These are phyloP conservation scores for Tanypteryx hageni DNA, from an alignment of 2,888 invertebrate species.

Conservation along the genomic window DNA sequence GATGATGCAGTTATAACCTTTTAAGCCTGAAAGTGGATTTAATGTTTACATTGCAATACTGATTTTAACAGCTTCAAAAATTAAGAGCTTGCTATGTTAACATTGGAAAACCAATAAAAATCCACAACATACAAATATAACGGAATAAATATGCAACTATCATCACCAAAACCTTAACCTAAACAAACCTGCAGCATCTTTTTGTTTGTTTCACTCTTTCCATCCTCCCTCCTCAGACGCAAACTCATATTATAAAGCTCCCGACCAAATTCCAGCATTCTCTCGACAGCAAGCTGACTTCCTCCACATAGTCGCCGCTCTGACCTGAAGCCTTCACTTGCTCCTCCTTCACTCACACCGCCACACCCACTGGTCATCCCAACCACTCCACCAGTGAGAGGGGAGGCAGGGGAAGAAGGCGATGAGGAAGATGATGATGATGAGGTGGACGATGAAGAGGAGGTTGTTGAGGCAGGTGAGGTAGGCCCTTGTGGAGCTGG, in stretches of 20 bases:
- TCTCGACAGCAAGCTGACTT: conserved; percentile 90
- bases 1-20: too few relatives aligned
- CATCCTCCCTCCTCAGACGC: conserved; percentile 87
- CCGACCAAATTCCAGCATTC: conserved; percentile 95
- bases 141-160: too few relatives aligned
- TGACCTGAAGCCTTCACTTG: background rate
- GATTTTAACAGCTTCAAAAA: too few relatives aligned
- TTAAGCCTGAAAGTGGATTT: too few relatives aligned
- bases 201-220: conserved; percentile 88
- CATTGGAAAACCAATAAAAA: too few relatives aligned
- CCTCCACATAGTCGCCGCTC: conserved; percentile 80
- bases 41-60: too few relatives aligned
- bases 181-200: conserved; percentile 90
- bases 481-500: conserved; percentile 49
- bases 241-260: conserved; percentile 95
- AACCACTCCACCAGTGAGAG: conserved; percentile 68
- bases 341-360: conserved; percentile 37
- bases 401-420: conserved; percentile 48
- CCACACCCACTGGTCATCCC: conserved; percentile 51
- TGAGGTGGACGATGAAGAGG: conserved; percentile 50
- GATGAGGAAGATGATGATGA: conserved; percentile 53
- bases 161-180: too few relatives aligned
- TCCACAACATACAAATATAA: too few relatives aligned
- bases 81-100: too few relatives aligned
- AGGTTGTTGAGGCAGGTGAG: conserved; percentile 51